phyloP scores from a whole-genome alignment of 2,797 vertebrate species.

The Varecia variegata region DNA sequence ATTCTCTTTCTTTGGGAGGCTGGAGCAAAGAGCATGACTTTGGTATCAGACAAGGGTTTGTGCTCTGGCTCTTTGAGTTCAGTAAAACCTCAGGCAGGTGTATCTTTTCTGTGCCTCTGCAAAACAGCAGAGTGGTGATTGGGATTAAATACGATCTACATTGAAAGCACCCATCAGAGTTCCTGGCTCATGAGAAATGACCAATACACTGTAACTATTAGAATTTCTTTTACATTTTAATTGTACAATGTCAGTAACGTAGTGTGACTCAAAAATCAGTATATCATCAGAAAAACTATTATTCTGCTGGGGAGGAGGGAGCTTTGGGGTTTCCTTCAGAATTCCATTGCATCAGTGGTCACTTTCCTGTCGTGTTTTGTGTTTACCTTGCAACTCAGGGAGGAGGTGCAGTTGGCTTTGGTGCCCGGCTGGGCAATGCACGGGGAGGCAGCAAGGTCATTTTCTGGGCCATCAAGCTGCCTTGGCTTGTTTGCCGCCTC shows the following conservation, averaged over 20 bases:
- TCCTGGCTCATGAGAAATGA: background rate
- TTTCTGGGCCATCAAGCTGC: conserved; percentile 49
- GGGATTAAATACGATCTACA: background rate
- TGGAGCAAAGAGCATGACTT: background rate
- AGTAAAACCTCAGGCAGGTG: background rate
- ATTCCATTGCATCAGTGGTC: no score
- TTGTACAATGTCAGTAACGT: background rate
- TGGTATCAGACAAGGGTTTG: background rate
- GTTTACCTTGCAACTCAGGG: background rate
- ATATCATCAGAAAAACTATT: background rate
- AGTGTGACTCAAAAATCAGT: background rate
- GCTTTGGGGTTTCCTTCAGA: background rate
- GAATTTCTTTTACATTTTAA: conserved; percentile 27
- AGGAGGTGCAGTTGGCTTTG: background rate
- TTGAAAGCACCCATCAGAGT: background rate
- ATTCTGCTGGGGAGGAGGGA: background rate
- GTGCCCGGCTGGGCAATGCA: background rate
- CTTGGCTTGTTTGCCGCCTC: accelerated
- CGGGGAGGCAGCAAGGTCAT: background rate
- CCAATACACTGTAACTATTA: background rate
- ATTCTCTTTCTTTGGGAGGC: background rate
- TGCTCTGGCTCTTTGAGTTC: background rate
- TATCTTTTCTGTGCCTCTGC: background rate
- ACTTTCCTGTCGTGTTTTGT: background rate
- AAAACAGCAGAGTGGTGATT: background rate